Conservation (phyloP, 2,113 vertebrate genomes). For the Speoplatyrhinus poulsoni region DNA sequence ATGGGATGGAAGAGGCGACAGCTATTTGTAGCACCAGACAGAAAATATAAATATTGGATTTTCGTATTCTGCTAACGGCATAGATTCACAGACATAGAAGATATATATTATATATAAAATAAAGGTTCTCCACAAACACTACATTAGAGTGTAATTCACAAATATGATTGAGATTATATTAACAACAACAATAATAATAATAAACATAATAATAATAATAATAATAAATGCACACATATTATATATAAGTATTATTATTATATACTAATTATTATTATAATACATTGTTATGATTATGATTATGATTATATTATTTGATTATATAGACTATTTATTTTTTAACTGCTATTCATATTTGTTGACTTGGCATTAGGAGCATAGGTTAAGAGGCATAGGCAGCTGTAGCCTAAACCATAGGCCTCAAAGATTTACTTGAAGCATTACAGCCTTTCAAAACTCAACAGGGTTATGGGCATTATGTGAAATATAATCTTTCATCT, state of each 20-base stretch:
- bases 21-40: constrained; percentile 66
- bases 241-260: background rate
- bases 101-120: constrained; percentile 27
- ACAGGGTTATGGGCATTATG: no score
- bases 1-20: constrained; percentile 48
- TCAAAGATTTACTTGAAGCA: no score
- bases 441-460: no score
- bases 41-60: constrained; percentile 70
- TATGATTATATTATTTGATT: background rate
- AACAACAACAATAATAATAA: constrained; percentile 1
- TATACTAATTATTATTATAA: background rate
- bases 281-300: background rate
- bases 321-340: background rate
- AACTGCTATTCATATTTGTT: no score
- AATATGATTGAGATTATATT: background rate
- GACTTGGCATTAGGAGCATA: no score
- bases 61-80: constrained; percentile 50
- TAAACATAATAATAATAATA: constrained; percentile 1
- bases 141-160: background rate
- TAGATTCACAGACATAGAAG: constrained; percentile 19
- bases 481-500: no score
- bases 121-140: background rate
- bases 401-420: no score
- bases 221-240: background rate
- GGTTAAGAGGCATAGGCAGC: no score